Evolutionary conservation across 2,113 vertebrate genomes (phyloP).

Genomic region (Oreochromis niloticus): DNA sequence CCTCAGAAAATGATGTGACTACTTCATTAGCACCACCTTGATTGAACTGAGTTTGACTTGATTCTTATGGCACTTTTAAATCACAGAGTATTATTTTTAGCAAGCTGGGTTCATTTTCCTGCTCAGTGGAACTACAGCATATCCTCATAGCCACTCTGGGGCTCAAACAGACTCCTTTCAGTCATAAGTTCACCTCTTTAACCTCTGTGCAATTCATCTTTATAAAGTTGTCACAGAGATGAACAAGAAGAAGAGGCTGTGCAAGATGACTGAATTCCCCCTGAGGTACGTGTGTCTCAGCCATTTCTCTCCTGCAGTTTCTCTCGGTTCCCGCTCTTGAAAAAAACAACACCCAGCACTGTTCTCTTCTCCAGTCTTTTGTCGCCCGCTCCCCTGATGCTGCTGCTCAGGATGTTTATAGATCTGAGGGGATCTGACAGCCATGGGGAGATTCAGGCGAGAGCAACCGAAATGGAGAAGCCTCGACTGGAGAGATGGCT

Average conservation of each 20-base stretch:
- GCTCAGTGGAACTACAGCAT: not conserved
- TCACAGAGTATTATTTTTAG: not conserved
- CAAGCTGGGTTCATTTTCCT: not conserved
- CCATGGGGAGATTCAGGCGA: not conserved
- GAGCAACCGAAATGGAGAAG: not conserved
- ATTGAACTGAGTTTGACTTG: not conserved
- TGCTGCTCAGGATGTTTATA: slow-evolving; percentile 29
- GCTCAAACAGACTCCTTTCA: not conserved
- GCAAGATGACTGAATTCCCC: not conserved
- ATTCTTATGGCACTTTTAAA: not conserved
- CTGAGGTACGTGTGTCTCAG: not conserved
- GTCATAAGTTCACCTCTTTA: not conserved
- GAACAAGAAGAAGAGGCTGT: not conserved
- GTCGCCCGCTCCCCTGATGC: not conserved
- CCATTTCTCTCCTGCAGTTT: not conserved
- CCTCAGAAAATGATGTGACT: not conserved
- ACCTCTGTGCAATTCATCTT: not conserved
- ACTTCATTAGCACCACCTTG: not conserved
- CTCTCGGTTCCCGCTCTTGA: not conserved
- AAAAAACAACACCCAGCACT: not conserved
- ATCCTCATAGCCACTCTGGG: not conserved
- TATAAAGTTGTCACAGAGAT: not conserved
- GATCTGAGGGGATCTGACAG: slow-evolving; percentile 16
- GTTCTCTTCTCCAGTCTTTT: not conserved
- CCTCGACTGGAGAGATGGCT: not conserved